phyloP scores from a whole-genome alignment of 2,797 vertebrate species.

The Australoheros facetus region DNA sequence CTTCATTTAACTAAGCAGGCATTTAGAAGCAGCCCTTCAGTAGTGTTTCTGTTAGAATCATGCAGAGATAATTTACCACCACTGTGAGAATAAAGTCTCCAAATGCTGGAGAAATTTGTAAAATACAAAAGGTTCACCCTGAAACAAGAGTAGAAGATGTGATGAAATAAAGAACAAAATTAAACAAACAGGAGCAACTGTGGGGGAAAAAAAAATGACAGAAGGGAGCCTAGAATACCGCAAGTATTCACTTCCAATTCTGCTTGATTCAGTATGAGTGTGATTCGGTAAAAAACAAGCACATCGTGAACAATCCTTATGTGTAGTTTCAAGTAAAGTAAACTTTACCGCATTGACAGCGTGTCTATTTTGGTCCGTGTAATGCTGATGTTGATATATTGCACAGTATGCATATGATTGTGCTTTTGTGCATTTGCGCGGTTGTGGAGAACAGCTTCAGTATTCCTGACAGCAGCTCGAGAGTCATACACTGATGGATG shows the following conservation, averaged over 20 bases:
- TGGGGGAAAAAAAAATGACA: not conserved
- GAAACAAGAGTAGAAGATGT: not conserved
- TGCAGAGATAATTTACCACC: slow-evolving; percentile 3
- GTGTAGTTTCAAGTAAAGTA: slow-evolving; percentile 2
- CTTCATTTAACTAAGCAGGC: slow-evolving; percentile 30
- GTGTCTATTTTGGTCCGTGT: not conserved
- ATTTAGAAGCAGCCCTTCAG: slow-evolving; percentile 10
- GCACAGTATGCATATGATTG: slow-evolving; percentile 28
- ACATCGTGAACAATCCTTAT: not conserved
- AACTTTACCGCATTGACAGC: slow-evolving; percentile 12
- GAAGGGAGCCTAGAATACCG: not conserved
- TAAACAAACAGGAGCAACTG: not conserved
- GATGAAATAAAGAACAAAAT: not conserved
- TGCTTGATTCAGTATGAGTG: slow-evolving; percentile 8
- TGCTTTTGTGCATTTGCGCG: slow-evolving; percentile 24
- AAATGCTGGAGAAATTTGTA: not conserved
- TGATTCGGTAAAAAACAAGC: not conserved
- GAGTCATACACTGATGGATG: slow-evolving; percentile 74
- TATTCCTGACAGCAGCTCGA: slow-evolving; percentile 65
- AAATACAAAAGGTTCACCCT: slow-evolving; percentile 7
- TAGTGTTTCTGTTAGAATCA: not conserved
- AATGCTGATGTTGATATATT: slow-evolving; percentile 20
- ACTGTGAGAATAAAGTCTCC: not conserved
- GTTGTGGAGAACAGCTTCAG: slow-evolving; percentile 49
- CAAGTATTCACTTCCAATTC: not conserved